These are phyloP conservation scores for Leucania comma DNA, from an alignment of 2,888 invertebrate genomes.

Conservation along the genomic window DNA sequence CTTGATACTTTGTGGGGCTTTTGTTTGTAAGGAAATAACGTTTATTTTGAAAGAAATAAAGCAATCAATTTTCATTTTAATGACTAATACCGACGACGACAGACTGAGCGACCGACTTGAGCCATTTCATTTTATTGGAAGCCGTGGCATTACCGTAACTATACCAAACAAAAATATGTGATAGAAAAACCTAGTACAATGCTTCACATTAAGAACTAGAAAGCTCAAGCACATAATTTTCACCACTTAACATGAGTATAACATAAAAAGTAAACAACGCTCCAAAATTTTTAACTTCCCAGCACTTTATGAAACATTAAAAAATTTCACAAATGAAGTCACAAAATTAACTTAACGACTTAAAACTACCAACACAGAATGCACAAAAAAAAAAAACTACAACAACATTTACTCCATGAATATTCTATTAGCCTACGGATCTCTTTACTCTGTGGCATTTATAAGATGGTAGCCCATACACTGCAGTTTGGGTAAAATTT, in stretches of 20 bases:
- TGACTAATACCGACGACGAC: background rate
- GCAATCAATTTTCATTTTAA: too few relatives aligned
- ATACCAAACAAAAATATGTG: background rate
- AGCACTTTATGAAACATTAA: background rate
- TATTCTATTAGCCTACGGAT: conserved; percentile 37
- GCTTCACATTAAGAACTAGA: background rate
- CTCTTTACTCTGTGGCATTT: conserved; percentile 48
- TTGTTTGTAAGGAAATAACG: background rate
- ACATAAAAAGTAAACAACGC: background rate
- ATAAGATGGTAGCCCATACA: conserved; percentile 42
- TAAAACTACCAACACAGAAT: conserved; percentile 6
- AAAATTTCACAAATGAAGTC: background rate
- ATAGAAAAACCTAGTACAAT: too few relatives aligned
- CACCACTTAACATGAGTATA: background rate
- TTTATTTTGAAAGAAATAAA: background rate
- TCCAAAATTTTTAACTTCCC: background rate
- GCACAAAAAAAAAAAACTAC: background rate
- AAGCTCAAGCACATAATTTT: background rate
- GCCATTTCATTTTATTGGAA: background rate
- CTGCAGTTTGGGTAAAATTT: conserved; percentile 69
- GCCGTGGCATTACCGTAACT: background rate
- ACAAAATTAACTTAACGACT: conserved; percentile 8
- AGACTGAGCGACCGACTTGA: background rate
- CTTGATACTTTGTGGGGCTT: background rate
- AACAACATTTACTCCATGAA: conserved; percentile 32